phyloP scores from a whole-genome alignment of 2,888 invertebrate species.

The Patella depressa region DNA sequence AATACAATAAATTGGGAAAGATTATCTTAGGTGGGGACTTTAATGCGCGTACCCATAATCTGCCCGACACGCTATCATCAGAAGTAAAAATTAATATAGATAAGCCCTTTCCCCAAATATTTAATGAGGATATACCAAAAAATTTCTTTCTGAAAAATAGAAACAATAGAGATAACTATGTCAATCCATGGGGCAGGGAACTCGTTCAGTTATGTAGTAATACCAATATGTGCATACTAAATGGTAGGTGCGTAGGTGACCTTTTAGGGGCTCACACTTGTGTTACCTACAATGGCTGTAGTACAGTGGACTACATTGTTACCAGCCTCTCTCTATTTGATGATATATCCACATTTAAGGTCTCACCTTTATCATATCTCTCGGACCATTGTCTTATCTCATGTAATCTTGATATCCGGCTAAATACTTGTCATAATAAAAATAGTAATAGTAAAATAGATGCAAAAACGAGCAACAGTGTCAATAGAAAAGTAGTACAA shows the following conservation, averaged over 20 bases:
- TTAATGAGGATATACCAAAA: not conserved
- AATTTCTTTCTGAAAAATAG: not conserved
- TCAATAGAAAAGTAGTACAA: too few relatives aligned
- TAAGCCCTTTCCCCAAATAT: not conserved
- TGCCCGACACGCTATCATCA: not conserved
- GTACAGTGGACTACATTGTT: not conserved
- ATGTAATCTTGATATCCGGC: not conserved
- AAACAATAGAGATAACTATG: not conserved
- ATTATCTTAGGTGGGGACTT: not conserved
- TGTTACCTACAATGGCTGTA: not conserved
- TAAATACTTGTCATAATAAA: not conserved
- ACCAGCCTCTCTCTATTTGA: not conserved
- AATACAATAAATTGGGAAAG: not conserved
- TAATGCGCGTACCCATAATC: not conserved
- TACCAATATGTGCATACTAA: not conserved
- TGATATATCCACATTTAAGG: not conserved
- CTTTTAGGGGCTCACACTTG: not conserved
- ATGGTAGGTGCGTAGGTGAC: not conserved
- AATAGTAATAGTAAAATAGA: too few relatives aligned
- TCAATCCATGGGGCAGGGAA: not conserved
- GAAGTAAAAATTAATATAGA: not conserved
- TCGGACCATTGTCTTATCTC: not conserved
- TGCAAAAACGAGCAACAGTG: too few relatives aligned
- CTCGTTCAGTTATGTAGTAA: not conserved
- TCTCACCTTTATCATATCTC: not conserved